phyloP scores from a whole-genome alignment of 2,797 vertebrate genomes.

The Chlorospingus flavigularis region DNA sequence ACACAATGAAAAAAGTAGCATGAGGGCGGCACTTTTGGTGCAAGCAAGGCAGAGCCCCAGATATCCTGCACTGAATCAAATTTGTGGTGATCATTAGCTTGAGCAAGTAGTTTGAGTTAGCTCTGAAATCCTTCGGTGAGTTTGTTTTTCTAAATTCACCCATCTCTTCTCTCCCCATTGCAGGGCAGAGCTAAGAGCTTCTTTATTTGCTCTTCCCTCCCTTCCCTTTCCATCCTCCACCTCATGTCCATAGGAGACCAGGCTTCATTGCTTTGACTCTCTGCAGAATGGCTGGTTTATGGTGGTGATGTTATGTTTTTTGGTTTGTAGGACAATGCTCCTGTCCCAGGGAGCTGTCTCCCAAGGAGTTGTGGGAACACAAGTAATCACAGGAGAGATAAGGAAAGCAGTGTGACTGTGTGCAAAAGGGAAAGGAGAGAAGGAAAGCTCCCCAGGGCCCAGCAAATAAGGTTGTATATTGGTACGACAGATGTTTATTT shows the following conservation, averaged over 20 bases:
- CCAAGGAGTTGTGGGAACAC: not conserved
- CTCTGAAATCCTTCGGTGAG: not conserved
- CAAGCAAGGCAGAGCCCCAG: not conserved
- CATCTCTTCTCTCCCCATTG: not conserved
- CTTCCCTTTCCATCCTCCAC: not conserved
- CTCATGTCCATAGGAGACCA: not conserved
- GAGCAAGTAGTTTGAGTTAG: not conserved
- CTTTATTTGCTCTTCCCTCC: not conserved
- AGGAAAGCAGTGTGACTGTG: not conserved
- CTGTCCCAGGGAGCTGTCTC: not conserved
- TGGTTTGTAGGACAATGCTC: not conserved
- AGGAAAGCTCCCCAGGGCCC: not conserved
- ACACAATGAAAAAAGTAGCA: not conserved
- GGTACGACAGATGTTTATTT: slow-evolving; percentile 17
- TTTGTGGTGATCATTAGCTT: not conserved
- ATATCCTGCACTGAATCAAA: not conserved
- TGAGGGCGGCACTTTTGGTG: not conserved
- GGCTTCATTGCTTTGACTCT: not conserved
- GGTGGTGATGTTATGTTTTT: not conserved
- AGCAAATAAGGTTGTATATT: not conserved
- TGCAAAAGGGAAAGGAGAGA: not conserved
- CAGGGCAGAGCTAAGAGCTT: not conserved
- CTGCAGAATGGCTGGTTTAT: not conserved
- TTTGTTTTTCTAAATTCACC: not conserved
- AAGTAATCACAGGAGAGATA: not conserved